Evolutionary conservation across 2,797 vertebrate species (phyloP).

Genomic region (Rhinella marina): DNA sequence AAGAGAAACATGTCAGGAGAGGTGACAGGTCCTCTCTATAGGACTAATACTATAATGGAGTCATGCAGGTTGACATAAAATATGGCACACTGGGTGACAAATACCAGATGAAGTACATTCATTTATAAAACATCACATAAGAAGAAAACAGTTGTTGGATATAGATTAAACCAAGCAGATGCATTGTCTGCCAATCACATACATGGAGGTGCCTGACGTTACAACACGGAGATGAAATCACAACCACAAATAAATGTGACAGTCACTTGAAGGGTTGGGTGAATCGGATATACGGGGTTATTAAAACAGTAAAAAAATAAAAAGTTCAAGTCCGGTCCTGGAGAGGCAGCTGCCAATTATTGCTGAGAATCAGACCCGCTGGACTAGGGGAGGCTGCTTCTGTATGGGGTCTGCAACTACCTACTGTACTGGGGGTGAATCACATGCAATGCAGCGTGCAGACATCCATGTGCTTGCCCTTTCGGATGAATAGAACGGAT

Average conservation of each 20-base stretch:
- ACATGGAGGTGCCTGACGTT: background rate
- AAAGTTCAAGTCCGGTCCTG: background rate
- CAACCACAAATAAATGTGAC: background rate
- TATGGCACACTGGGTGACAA: background rate
- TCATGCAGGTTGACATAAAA: background rate
- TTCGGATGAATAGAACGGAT: too few species aligned
- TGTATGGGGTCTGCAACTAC: background rate
- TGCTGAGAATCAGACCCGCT: constrained; percentile 36
- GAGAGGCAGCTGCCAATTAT: constrained; percentile 26
- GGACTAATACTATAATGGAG: too few species aligned
- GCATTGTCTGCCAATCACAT: background rate
- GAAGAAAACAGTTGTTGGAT: background rate
- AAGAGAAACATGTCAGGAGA: too few species aligned
- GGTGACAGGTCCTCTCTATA: too few species aligned
- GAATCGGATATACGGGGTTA: background rate
- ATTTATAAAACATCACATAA: background rate
- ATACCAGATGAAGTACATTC: background rate
- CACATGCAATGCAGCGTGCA: too few species aligned
- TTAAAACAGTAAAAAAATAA: constrained; percentile 38
- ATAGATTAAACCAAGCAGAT: background rate
- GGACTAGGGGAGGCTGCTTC: background rate
- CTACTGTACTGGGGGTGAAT: too few species aligned
- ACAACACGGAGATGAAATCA: background rate
- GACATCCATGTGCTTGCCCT: too few species aligned
- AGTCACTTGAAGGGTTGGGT: background rate